Conservation (phyloP, 1,140 invertebrate species). For the Drosophila oshimai region DNA sequence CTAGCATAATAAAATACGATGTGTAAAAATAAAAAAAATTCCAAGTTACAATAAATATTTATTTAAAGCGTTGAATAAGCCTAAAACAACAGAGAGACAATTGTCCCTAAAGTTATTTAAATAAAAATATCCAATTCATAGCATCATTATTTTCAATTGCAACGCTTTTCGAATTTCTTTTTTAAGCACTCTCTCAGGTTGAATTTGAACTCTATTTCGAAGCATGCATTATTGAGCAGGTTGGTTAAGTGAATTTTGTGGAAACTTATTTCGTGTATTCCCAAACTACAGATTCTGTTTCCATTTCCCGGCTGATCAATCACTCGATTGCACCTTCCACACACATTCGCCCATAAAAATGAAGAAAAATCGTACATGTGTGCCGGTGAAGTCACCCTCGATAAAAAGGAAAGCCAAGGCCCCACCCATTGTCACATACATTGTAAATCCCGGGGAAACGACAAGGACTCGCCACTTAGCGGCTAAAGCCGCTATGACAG, state of each 20-base stretch:
- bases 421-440: background rate
- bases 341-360: constrained; percentile 11
- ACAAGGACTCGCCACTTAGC: constrained; percentile 59
- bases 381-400: background rate
- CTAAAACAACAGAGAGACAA: too few relatives aligned
- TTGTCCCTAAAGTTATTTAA: too few relatives aligned
- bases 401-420: too few relatives aligned
- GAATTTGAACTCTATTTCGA: background rate
- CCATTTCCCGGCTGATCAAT: constrained; percentile 43
- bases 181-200: background rate
- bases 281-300: constrained; percentile 31
- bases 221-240: constrained; percentile 18
- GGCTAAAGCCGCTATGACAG: constrained; percentile 53
- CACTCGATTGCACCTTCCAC: constrained; percentile 25
- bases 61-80: too few relatives aligned
- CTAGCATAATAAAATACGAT: too few relatives aligned
- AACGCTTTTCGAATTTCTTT: background rate
- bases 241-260: background rate
- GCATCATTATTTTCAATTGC: background rate
- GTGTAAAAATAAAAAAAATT: too few relatives aligned
- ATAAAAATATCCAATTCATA: background rate
- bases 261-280: constrained; percentile 29
- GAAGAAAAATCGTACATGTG: constrained; percentile 17
- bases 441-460: constrained; percentile 25
- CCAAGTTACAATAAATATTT: too few relatives aligned